These are phyloP conservation scores for Gadus macrocephalus DNA, from an alignment of 2,113 vertebrate genomes.

Conservation along the genomic window DNA sequence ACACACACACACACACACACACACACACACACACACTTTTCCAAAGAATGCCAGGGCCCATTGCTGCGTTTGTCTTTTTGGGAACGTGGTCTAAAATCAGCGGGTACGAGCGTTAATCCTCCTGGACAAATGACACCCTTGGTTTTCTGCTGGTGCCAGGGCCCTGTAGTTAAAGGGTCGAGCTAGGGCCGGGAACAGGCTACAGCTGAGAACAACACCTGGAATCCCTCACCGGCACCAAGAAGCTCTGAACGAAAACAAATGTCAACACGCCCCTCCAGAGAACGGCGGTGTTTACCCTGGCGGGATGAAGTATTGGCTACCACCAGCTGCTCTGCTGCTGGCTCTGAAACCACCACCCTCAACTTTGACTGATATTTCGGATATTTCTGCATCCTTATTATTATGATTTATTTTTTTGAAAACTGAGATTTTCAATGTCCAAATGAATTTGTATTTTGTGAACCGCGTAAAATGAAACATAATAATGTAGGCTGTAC, in stretches of 20 bases:
- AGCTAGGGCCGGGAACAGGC: conserved; percentile 28
- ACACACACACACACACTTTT: conserved; percentile 4
- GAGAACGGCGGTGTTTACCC: conserved; percentile 49
- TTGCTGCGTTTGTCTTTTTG: conserved; percentile 6
- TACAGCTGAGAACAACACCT: conserved; percentile 66
- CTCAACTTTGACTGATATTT: conserved; percentile 53
- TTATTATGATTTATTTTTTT: too few relatives aligned
- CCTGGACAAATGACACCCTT: conserved; percentile 38
- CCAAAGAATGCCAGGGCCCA: neutral
- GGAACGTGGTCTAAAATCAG: conserved; percentile 6
- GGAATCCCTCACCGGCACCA: conserved; percentile 64
- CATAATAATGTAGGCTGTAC: too few relatives aligned
- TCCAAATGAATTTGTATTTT: too few relatives aligned
- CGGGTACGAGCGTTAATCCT: conserved; percentile 28
- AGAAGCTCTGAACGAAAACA: conserved; percentile 67
- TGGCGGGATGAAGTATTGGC: conserved; percentile 48
- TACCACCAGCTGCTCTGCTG: conserved; percentile 52
- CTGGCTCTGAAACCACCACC: conserved; percentile 26
- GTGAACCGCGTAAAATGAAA: too few relatives aligned
- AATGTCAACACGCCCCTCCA: conserved; percentile 51
- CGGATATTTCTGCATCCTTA: neutral
- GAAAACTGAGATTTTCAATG: too few relatives aligned
- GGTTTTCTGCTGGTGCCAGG: conserved; percentile 21
- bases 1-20: neutral
- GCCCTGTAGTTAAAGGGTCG: conserved; percentile 49